Percentiles rank a stretch among this genome's conserved stretches.
Conservation (phyloP, 37 sponge, comb jelly and placozoan genomes). For the Tethya wilhelma region DNA sequence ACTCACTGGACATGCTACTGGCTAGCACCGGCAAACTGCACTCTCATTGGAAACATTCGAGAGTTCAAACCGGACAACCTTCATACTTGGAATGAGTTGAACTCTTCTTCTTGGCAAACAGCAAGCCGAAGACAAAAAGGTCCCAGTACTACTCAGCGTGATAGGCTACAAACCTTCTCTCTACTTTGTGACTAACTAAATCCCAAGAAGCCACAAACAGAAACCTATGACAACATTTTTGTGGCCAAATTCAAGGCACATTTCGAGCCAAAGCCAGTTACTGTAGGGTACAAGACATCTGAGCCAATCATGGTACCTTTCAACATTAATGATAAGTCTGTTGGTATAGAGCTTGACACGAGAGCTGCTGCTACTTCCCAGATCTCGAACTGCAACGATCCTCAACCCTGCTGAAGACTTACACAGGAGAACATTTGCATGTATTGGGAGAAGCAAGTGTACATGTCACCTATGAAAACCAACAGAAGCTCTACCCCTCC, state of each 20-base stretch:
- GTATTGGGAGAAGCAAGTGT: neutral
- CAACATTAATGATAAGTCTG: neutral
- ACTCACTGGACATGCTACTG: too few species aligned
- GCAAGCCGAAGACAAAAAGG: too few species aligned
- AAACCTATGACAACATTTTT: slow-evolving; percentile 8
- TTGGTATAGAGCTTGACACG: neutral
- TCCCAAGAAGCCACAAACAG: slow-evolving; percentile 12
- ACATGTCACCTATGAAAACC: neutral
- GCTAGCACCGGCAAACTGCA: too few species aligned
- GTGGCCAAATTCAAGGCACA: neutral
- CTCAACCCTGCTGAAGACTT: neutral
- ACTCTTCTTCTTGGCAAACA: too few species aligned
- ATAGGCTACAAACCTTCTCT: too few species aligned
- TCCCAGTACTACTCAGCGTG: too few species aligned
- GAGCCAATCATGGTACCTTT: too few species aligned
- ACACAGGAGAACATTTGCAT: neutral
- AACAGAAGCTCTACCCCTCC: neutral
- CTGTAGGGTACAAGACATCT: too few species aligned
- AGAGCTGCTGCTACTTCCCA: neutral
- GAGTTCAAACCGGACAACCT: too few species aligned
- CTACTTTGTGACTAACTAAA: slow-evolving; percentile 31
- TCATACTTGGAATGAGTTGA: too few species aligned
- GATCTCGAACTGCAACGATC: neutral
- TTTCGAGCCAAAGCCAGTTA: slow-evolving; percentile 18
- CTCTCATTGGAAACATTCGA: too few species aligned